Evolutionary conservation across 2,797 vertebrate species (phyloP).

Genomic region (Oryzias sinensis): DNA sequence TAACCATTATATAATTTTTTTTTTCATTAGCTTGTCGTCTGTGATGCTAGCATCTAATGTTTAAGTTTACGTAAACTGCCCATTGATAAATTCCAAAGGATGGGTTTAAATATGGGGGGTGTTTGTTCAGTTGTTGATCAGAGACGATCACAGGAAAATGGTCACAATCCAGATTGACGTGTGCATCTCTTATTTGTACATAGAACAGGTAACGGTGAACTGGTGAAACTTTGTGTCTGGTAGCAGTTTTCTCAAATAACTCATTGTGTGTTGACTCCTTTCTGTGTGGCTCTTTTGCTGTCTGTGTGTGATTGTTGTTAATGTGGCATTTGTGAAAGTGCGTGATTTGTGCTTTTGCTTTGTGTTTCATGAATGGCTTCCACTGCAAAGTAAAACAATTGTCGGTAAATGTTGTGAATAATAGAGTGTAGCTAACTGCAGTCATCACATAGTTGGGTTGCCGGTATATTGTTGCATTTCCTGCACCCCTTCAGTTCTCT

Average conservation of each 20-base stretch:
- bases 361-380: constrained; percentile 61
- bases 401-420: constrained; percentile 59
- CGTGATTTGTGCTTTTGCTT: constrained; percentile 51
- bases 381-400: constrained; percentile 49
- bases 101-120: too few relatives aligned
- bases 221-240: constrained; percentile 7
- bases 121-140: too few relatives aligned
- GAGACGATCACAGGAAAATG: too few relatives aligned
- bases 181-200: too few relatives aligned
- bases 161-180: too few relatives aligned
- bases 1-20: too few relatives aligned
- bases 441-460: constrained; percentile 44
- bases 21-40: too few relatives aligned
- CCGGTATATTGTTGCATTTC: constrained; percentile 71
- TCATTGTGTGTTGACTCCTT: constrained; percentile 5
- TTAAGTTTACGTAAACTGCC: too few relatives aligned
- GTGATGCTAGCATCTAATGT: too few relatives aligned
- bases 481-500: constrained; percentile 58
- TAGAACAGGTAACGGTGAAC: not conserved
- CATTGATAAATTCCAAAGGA: too few relatives aligned
- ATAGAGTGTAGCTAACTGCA: constrained; percentile 53
- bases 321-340: constrained; percentile 44
- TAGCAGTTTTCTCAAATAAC: constrained; percentile 4
- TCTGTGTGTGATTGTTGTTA: constrained; percentile 31
- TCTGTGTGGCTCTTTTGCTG: constrained; percentile 6